phyloP scores from a whole-genome alignment of 2,113 vertebrate species.

The Chionomys nivalis region DNA sequence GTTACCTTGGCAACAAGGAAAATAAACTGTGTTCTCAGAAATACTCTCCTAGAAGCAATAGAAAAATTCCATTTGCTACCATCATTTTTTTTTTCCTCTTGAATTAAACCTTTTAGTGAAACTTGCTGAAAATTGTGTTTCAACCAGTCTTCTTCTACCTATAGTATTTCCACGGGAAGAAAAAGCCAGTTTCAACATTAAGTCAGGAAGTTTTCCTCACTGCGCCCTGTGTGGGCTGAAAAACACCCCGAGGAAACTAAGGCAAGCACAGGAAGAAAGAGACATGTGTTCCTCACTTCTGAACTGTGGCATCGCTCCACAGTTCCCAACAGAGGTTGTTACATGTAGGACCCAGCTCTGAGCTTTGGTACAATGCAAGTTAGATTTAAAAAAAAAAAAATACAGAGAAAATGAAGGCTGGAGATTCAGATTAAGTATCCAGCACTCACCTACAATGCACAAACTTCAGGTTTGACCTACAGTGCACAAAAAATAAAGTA shows the following conservation, averaged over 20 bases:
- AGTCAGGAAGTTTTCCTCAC: neutral
- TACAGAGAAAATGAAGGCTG: neutral
- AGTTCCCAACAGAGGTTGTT: neutral
- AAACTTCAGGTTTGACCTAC: neutral
- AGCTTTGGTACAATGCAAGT: neutral
- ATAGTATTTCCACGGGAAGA: neutral
- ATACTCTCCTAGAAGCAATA: neutral
- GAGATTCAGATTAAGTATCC: neutral
- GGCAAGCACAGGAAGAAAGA: neutral
- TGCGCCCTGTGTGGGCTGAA: neutral
- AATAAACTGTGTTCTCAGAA: slow-evolving; percentile 16
- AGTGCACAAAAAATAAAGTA: neutral
- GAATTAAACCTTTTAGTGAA: slow-evolving; percentile 4
- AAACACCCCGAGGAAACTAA: neutral
- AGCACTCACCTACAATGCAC: neutral
- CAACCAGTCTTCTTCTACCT: neutral
- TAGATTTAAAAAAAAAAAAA: neutral
- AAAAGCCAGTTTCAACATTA: neutral
- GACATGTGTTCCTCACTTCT: too few species aligned
- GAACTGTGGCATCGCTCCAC: neutral
- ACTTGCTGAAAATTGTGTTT: neutral
- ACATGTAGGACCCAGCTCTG: neutral
- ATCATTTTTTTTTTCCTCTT: neutral
- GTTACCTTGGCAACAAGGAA: slow-evolving; percentile 43
- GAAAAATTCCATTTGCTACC: neutral